Base-by-base conservation (phyloP, 1,140 invertebrate genomes). In the Carcinoscorpius rotundicauda region DNA sequence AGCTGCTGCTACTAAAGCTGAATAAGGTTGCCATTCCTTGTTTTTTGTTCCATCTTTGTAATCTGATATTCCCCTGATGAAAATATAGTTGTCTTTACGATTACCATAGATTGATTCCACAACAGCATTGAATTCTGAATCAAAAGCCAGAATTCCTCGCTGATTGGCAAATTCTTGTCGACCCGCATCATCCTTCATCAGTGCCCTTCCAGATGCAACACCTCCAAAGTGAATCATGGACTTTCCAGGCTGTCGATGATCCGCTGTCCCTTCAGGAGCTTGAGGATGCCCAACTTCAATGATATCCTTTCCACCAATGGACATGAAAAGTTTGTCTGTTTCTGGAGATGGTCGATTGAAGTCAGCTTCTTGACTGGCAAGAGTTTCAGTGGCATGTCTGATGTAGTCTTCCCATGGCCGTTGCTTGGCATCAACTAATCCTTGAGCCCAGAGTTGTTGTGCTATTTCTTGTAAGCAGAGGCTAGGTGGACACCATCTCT, bases 41-140 rank as follows among this genome's bases (percentile, higher is more conserved):
- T 87, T 87, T 64, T 88, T 84, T 0, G 87, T 88, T 5, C 97
- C 97, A 73, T 98, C 94, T 74, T 89, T 87, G 77, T 98, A 98
- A 77, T 99, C 97, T 4, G 92, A 85, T 70, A 98, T 90, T 62
- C 96, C 89, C 75, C 85, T 77, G 64, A 87, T 80, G 61, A 85
- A 76, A 9, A 94, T 82, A 77, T 82, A 86, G 68, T 81, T 81
- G 73, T 98, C 93, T 71, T 96, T 88, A 69, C 95, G 86, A 75
- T 97, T 98, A 6, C 97, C 97, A 62, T 91, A 84, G 71, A 98
- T 85, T 67, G 89, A 92, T 76, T 94, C 91, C 5, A 94, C 84
- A 2, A 97, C 94, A 49, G 94, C 89, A 76, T 98, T 94, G 77
- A 97, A 94, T 76, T 97, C 96, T 64, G 87, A 87, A 78, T 98